These are phyloP conservation scores for Leptonema lineaticorne DNA, from an alignment of 1,140 invertebrate genomes.

Conservation along the genomic window DNA sequence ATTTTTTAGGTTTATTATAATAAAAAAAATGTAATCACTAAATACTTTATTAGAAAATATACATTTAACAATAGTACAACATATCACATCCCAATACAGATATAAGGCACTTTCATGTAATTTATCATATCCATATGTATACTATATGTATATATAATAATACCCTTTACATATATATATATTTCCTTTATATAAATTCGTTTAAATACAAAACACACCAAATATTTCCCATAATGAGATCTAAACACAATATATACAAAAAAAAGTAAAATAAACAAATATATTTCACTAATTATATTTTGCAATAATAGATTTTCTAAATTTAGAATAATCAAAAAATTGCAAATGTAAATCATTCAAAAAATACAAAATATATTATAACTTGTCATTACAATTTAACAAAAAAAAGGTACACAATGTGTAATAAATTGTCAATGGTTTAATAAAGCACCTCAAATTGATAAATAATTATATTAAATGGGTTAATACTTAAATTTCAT, in stretches of 20 bases:
- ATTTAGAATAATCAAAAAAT: not conserved
- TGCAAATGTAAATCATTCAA: not conserved
- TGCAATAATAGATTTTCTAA: not conserved
- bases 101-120: constrained; percentile 9
- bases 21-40: no score
- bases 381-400: not conserved
- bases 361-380: not conserved
- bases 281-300: not conserved
- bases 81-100: constrained; percentile 1
- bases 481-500: constrained; percentile 1
- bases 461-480: not conserved
- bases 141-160: not conserved
- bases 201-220: constrained; percentile 4
- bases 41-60: constrained; percentile 19
- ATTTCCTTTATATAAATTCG: not conserved
- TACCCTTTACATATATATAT: not conserved
- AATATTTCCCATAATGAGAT: constrained; percentile 11
- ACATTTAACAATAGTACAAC: constrained; percentile 13
- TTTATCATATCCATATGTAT: not conserved
- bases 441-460: constrained; percentile 5
- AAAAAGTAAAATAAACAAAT: not conserved
- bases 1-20: no score
- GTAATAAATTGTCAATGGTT: not conserved
- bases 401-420: not conserved
- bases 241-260: constrained; percentile 6